Conservation (phyloP, 2,888 invertebrate genomes). For the Leptinotarsa juncta region DNA sequence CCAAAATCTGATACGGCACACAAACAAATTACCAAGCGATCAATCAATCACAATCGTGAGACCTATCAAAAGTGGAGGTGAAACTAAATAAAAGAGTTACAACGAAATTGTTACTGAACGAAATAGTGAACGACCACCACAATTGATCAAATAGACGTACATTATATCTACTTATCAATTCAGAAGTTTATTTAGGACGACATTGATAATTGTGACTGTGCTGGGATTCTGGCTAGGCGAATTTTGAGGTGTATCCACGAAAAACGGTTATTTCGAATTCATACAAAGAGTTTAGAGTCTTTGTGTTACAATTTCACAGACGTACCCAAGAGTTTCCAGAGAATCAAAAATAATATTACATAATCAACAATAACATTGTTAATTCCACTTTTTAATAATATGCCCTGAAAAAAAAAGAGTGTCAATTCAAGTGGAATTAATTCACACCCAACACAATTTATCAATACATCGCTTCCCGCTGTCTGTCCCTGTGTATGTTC, state of each 20-base stretch:
- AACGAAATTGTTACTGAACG: constrained; percentile 2
- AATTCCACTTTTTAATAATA: too few relatives aligned
- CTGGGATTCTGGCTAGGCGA: not conserved
- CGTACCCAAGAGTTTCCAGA: too few relatives aligned
- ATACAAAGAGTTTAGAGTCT: too few relatives aligned
- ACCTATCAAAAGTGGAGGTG: constrained; percentile 44
- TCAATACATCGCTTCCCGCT: too few relatives aligned
- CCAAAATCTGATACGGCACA: constrained; percentile 24
- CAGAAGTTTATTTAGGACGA: constrained; percentile 14
- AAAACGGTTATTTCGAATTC: not conserved
- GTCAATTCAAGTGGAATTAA: too few relatives aligned
- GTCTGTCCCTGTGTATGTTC: too few relatives aligned
- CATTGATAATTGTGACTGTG: not conserved
- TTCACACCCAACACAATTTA: too few relatives aligned
- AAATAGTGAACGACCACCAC: not conserved
- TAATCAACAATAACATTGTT: too few relatives aligned
- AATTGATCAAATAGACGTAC: constrained; percentile 2
- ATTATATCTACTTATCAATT: not conserved
- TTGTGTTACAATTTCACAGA: too few relatives aligned
- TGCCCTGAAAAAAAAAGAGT: too few relatives aligned
- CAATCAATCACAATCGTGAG: constrained; percentile 45
- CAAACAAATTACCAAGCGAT: constrained; percentile 23
- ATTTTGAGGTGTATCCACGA: not conserved
- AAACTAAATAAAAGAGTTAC: constrained; percentile 40
- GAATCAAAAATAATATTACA: too few relatives aligned